Conservation (phyloP, 2,888 invertebrate species). For the Hirtodrosophila cameraria region DNA sequence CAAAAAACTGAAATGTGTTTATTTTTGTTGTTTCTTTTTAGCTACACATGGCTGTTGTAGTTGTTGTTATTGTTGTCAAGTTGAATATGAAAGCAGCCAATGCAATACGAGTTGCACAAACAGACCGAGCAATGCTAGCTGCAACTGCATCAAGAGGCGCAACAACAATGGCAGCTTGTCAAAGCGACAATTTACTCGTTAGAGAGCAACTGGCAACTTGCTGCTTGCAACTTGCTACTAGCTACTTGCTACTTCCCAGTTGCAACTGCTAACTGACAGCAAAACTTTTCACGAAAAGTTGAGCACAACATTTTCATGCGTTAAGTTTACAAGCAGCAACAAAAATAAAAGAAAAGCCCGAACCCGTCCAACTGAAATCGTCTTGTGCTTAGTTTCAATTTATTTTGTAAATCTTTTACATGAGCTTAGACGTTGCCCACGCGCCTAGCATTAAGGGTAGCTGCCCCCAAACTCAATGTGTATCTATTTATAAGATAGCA, state of each 20-base stretch:
- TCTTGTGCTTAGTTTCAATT: conserved; percentile 40
- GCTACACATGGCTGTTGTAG: not conserved
- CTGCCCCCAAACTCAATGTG: not conserved
- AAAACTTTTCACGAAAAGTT: conserved; percentile 32
- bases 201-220: conserved; percentile 35
- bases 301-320: conserved; percentile 34
- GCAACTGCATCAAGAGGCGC: conserved; percentile 34
- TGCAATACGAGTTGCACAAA: conserved; percentile 35
- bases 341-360: not conserved
- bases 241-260: not conserved
- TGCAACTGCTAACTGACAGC: conserved; percentile 18
- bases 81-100: conserved; percentile 3
- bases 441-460: conserved; percentile 5
- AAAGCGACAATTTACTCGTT: conserved; percentile 77
- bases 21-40: conserved; percentile 13
- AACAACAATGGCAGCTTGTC: conserved; percentile 49
- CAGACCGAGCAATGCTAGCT: conserved; percentile 31
- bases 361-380: conserved; percentile 24
- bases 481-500: conserved; percentile 12
- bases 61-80: not conserved
- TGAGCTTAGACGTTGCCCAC: conserved; percentile 4
- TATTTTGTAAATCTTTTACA: conserved; percentile 40
- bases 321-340: conserved; percentile 9
- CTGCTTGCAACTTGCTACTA: conserved; percentile 10
- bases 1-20: conserved; percentile 23